Conservation (phyloP, 1,140 invertebrate genomes). For the Gryon sp. region DNA sequence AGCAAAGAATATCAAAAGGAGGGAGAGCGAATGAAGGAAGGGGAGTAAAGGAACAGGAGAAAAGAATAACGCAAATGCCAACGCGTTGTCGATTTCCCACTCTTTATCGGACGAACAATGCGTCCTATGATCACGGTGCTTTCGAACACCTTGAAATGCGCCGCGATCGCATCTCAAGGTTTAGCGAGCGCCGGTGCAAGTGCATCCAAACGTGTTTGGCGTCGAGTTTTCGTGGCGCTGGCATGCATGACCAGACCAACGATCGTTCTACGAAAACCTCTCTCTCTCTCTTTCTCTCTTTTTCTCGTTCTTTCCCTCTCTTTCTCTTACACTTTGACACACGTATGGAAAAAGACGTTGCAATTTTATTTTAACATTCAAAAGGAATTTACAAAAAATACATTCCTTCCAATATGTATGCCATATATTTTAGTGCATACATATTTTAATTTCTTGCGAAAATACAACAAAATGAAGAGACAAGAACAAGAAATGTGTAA, state of each 20-base stretch:
- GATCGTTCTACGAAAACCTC: slow-evolving; percentile 4
- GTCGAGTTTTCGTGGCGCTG: slow-evolving; percentile 38
- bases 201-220: slow-evolving; percentile 56
- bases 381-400: too few species aligned
- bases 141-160: slow-evolving; percentile 63
- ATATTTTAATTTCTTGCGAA: too few species aligned
- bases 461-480: too few species aligned
- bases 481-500: too few species aligned
- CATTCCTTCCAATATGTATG: too few species aligned
- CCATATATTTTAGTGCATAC: too few species aligned
- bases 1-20: neutral
- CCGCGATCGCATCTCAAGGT: slow-evolving; percentile 63
- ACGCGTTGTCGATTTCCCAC: slow-evolving; percentile 55
- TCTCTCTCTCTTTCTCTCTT: too few species aligned
- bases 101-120: slow-evolving; percentile 54
- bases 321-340: too few species aligned
- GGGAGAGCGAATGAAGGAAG: neutral
- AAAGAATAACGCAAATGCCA: slow-evolving; percentile 53
- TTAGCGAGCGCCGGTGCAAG: slow-evolving; percentile 55
- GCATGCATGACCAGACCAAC: slow-evolving; percentile 11
- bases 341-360: too few species aligned
- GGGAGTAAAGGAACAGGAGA: slow-evolving; percentile 9
- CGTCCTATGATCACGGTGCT: slow-evolving; percentile 56
- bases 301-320: too few species aligned
- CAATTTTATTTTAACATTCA: too few species aligned